Evolutionary conservation across 1,140 invertebrate genomes (phyloP), one percentile per base, ranked within the genome.

Genomic region (Meloidogyne floridensis): DNA sequence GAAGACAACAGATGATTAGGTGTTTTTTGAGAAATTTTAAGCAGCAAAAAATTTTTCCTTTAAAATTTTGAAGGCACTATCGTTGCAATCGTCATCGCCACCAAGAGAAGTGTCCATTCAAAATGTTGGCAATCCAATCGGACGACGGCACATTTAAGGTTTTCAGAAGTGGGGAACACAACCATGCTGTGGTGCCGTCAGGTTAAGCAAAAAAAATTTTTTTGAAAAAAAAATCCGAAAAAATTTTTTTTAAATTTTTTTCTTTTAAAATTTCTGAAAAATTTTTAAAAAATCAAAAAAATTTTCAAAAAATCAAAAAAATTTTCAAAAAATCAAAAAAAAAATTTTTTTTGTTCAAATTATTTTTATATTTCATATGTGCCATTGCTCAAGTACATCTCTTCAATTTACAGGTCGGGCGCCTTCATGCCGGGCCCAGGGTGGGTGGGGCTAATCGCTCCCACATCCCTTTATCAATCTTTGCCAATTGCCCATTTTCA

Each of bases 41-140:
- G 11, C 13, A 15, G 11, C 2, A n/a, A 77, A 77, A 77, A 6
- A 11, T 20, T 18, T 43, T 6, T 77, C 2, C 15, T 0, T 8
- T 71, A 11, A 6, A n/a, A 0, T 77, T 77, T 11, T 2, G 2
- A 4, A 79, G 72, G 65, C 77, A 79, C 65, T 79, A 79, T 10
- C 77, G 77, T 4, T 79, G 77, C 65, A 79, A 79, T 71, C 77
- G 77, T 11, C 77, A 79, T 69, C 77, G 77, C 8, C 77, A 79
- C 59, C 77, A 79, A 51, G 77, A 79, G 65, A 79, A 79, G 18
- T 79, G 77, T 20, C 77, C 77, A 53, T 79, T 79, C 59, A 79
- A 79, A 72, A 79, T 79, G 77, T 79, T 79, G 65, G 77, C 77
- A n/a, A 79, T 79, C 53, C 77, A 79, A 15, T 79, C 77, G 8